Evolutionary conservation across 1,140 invertebrate genomes (phyloP).

Genomic region (Neuroterus valhalla): DNA sequence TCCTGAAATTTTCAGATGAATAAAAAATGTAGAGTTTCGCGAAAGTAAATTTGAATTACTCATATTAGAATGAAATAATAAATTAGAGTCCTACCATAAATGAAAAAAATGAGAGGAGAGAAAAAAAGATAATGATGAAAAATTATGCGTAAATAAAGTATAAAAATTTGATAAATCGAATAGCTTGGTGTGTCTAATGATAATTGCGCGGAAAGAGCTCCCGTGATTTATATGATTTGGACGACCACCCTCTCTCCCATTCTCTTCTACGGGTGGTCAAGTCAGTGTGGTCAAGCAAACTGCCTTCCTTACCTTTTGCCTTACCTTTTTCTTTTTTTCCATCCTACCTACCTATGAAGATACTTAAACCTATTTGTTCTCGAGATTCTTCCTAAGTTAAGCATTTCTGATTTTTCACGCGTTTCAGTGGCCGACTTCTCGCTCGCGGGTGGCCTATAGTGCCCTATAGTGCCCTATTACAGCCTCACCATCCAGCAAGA

Average conservation of each 20-base stretch:
- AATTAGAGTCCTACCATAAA: constrained; percentile 15
- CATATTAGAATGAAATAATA: too few species aligned
- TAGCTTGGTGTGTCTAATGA: constrained; percentile 53
- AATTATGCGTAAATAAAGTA: too few species aligned
- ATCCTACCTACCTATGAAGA: constrained; percentile 11
- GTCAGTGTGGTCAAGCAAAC: constrained; percentile 39
- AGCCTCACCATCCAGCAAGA: background rate
- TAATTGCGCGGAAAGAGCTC: constrained; percentile 54
- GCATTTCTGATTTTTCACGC: constrained; percentile 60
- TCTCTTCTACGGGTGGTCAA: constrained; percentile 32
- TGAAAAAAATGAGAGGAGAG: constrained; percentile 52
- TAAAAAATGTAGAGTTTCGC: too few species aligned
- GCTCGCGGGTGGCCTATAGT: constrained; percentile 18
- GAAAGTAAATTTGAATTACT: too few species aligned
- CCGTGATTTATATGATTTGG: constrained; percentile 54
- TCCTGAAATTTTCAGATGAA: too few species aligned
- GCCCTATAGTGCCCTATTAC: too few species aligned
- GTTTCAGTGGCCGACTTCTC: constrained; percentile 28
- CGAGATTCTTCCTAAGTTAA: constrained; percentile 46
- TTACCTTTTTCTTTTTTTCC: constrained; percentile 1
- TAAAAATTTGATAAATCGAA: constrained; percentile 52
- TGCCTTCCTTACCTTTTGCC: constrained; percentile 20
- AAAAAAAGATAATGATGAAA: too few species aligned
- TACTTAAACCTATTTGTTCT: constrained; percentile 43
- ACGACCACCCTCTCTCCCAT: constrained; percentile 48